phyloP scores from a whole-genome alignment of 2,113 vertebrate genomes.

The Sebastes fasciatus region DNA sequence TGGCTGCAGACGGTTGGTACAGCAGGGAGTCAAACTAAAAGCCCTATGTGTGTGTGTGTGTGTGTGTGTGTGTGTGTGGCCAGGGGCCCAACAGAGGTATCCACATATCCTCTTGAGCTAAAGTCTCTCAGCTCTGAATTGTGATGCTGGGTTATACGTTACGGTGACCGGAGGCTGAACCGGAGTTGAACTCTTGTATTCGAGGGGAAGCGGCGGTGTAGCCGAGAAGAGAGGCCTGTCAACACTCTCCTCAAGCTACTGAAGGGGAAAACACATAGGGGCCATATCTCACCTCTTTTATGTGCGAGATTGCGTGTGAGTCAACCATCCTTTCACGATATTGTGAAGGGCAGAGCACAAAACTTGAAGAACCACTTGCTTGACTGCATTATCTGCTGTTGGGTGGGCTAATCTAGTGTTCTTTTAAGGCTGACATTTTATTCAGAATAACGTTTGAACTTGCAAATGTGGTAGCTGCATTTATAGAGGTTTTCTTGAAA shows the following conservation, averaged over 20 bases:
- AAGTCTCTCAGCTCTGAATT: conserved; percentile 30
- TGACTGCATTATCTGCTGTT: not conserved
- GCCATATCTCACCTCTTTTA: conserved; percentile 60
- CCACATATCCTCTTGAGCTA: conserved; percentile 34
- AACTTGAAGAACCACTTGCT: conserved; percentile 10
- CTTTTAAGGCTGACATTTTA: not conserved
- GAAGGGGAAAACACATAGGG: conserved; percentile 47
- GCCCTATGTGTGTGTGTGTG: not conserved
- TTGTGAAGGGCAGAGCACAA: conserved; percentile 29
- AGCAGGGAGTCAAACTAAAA: conserved; percentile 31
- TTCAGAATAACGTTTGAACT: too few relatives aligned
- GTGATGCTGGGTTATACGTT: conserved; percentile 32
- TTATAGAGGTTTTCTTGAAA: not conserved
- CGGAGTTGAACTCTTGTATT: conserved; percentile 55
- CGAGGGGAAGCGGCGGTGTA: conserved; percentile 31
- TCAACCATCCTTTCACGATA: conserved; percentile 25
- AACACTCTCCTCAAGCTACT: conserved; percentile 57
- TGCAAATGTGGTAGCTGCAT: not conserved
- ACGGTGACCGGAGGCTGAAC: conserved; percentile 65
- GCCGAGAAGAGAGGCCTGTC: conserved; percentile 64
- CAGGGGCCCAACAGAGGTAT: conserved; percentile 27
- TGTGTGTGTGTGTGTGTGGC: not conserved
- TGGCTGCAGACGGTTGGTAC: conserved; percentile 3
- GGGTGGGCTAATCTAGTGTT: conserved; percentile 1
- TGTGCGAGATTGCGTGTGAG: conserved; percentile 40